Evolutionary conservation across 1,140 invertebrate genomes (phyloP).

Genomic region (Drosophila nigrodunni): DNA sequence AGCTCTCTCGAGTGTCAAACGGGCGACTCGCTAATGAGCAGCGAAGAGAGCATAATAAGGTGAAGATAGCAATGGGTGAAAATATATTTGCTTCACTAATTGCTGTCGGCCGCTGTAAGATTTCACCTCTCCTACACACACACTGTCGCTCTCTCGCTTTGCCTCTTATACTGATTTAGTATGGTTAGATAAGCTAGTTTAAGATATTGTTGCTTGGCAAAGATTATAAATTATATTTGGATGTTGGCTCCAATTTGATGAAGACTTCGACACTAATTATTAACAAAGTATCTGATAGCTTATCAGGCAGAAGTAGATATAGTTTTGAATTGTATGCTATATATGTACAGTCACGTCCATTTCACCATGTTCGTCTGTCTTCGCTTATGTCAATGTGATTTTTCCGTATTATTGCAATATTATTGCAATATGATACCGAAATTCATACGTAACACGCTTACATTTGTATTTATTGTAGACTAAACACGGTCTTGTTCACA

Average conservation of each 20-base stretch:
- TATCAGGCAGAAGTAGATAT: neutral
- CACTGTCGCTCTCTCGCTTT: neutral
- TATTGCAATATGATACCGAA: too few species aligned
- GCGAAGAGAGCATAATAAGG: conserved; percentile 5
- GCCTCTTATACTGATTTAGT: conserved; percentile 20
- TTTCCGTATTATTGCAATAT: too few species aligned
- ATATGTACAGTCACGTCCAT: neutral
- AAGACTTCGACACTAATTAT: neutral
- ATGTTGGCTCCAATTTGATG: conserved; percentile 5
- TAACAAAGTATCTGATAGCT: neutral
- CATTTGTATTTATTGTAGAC: too few species aligned
- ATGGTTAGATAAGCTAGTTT: conserved; percentile 14
- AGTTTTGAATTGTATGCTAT: neutral
- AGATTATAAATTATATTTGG: conserved; percentile 12
- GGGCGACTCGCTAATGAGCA: conserved; percentile 12
- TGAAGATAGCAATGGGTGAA: neutral
- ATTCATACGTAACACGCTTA: too few species aligned
- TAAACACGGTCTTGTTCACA: neutral
- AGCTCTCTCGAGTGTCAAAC: conserved; percentile 11
- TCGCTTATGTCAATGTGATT: neutral
- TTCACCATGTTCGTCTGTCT: neutral
- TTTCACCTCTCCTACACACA: neutral
- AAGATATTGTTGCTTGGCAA: neutral
- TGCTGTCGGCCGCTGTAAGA: neutral
- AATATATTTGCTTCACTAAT: conserved; percentile 8